A percentile compares a stretch with the other conserved stretches of the same genome.
phyloP scores from a whole-genome alignment of 2,888 invertebrate species.

The Stegana nigrithorax region DNA sequence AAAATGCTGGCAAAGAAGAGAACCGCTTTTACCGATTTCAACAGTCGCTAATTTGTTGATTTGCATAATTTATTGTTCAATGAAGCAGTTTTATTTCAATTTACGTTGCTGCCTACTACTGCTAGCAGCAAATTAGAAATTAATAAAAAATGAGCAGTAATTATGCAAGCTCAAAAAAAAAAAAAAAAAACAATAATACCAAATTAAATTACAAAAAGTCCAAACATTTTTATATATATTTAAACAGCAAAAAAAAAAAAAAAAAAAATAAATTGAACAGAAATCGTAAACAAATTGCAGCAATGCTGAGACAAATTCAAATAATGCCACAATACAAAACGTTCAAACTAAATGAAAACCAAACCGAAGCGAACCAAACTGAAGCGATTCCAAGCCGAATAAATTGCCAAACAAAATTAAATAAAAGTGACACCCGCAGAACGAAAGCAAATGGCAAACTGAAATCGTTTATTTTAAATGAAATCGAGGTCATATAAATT shows the following conservation, averaged over 20 bases:
- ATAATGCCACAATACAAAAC: background rate
- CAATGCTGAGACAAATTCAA: background rate
- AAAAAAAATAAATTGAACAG: constrained; percentile 1
- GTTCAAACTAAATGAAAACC: background rate
- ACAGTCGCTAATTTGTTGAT: constrained; percentile 51
- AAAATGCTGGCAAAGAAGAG: background rate
- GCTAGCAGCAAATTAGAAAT: no score
- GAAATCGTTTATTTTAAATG: constrained; percentile 16
- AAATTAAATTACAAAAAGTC: no score
- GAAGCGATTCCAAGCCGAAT: constrained; percentile 29
- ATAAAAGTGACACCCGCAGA: constrained; percentile 11
- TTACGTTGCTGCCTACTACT: no score
- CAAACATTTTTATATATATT: no score
- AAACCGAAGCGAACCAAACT: background rate
- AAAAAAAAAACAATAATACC: background rate
- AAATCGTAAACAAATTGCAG: background rate
- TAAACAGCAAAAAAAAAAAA: no score
- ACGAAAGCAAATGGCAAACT: background rate
- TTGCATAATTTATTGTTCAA: constrained; percentile 53
- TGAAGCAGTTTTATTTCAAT: background rate
- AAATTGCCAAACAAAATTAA: constrained; percentile 30
- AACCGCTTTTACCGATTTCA: background rate
- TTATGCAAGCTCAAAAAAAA: background rate
- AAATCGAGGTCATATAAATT: constrained; percentile 26
- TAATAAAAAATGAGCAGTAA: no score